Conservation (phyloP, 2,113 vertebrate species). For the Salvator merianae region DNA sequence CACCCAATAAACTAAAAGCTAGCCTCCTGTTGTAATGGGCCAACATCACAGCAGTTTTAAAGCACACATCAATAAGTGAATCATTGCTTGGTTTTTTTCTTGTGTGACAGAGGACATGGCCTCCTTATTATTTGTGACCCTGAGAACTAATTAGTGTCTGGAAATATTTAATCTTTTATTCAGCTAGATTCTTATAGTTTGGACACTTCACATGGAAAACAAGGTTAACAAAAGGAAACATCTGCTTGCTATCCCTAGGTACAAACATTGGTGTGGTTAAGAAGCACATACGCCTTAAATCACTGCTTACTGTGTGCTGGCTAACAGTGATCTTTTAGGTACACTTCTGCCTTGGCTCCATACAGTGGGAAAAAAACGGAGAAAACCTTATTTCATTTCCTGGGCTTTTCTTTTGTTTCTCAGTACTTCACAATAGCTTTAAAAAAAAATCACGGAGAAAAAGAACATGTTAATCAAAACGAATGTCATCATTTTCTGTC, state of each 20-base stretch:
- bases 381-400: constrained; percentile 58
- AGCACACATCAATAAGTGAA: constrained; percentile 18
- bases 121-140: constrained; percentile 26
- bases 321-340: constrained; percentile 55
- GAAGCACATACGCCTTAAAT: constrained; percentile 51
- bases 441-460: background rate
- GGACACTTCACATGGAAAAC: constrained; percentile 53
- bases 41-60: background rate
- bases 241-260: constrained; percentile 57
- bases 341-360: constrained; percentile 66
- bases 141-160: constrained; percentile 54
- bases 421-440: background rate
- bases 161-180: constrained; percentile 48
- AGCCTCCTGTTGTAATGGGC: too few relatives aligned
- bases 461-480: background rate
- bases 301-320: constrained; percentile 54
- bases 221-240: constrained; percentile 71
- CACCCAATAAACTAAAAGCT: too few relatives aligned
- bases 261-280: constrained; percentile 64
- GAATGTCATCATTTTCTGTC: too few relatives aligned
- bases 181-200: background rate
- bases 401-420: constrained; percentile 48
- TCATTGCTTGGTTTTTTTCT: constrained; percentile 25
- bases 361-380: constrained; percentile 65
- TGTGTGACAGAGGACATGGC: background rate